Conservation (phyloP, 2,888 invertebrate species). For the Melanargia galathea region DNA sequence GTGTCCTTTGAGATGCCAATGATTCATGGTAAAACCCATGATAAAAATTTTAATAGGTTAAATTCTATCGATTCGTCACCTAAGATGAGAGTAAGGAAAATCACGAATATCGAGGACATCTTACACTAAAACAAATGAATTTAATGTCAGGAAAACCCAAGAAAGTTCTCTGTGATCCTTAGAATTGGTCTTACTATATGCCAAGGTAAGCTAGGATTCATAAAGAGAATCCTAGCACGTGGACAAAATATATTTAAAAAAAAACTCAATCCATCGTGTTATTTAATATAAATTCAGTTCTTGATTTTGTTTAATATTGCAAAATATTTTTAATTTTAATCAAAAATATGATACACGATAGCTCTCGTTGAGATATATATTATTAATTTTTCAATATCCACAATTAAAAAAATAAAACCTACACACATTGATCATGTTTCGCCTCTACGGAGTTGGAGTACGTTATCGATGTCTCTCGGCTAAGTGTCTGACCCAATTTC, state of each 20-base stretch:
- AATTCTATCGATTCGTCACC: slow-evolving; percentile 4
- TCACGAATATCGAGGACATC: not conserved
- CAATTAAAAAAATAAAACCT: slow-evolving; percentile 34
- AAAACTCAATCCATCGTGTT: too few relatives aligned
- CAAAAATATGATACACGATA: not conserved
- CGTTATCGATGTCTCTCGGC: slow-evolving; percentile 41
- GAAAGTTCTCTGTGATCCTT: not conserved
- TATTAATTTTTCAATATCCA: slow-evolving; percentile 18
- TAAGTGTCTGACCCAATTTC: slow-evolving; percentile 41
- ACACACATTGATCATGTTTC: slow-evolving; percentile 41
- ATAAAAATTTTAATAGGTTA: slow-evolving; percentile 10
- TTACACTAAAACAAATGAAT: not conserved
- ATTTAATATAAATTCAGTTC: too few relatives aligned
- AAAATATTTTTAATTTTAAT: not conserved
- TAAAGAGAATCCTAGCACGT: too few relatives aligned
- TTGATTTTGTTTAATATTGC: not conserved
- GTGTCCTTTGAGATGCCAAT: not conserved
- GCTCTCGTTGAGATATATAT: slow-evolving; percentile 4
- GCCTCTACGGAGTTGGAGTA: slow-evolving; percentile 37
- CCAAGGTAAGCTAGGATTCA: too few relatives aligned
- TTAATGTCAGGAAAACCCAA: not conserved
- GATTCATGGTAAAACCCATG: slow-evolving; percentile 6
- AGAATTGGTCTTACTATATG: too few relatives aligned
- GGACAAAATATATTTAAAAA: too few relatives aligned
- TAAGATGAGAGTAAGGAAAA: not conserved